Evolutionary conservation across 2,888 invertebrate genomes (phyloP).

Genomic region (Philereme transversata): DNA sequence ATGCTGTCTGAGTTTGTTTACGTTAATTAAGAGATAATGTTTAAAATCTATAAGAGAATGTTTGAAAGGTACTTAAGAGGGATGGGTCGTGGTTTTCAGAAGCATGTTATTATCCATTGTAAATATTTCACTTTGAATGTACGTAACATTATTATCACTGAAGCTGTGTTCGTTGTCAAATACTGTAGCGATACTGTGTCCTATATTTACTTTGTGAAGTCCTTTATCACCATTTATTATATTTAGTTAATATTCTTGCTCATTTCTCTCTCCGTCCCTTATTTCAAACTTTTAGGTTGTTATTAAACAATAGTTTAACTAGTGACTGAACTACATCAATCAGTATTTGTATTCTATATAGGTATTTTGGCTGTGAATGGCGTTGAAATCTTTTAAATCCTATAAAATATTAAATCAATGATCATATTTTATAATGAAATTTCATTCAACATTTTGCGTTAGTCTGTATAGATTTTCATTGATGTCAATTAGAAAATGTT

Average conservation of each 20-base stretch:
- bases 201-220: constrained; percentile 25
- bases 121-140: constrained; percentile 36
- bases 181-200: constrained; percentile 39
- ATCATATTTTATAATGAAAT: constrained; percentile 29
- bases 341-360: constrained; percentile 33
- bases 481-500: constrained; percentile 20
- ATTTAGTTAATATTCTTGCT: constrained; percentile 58
- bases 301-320: constrained; percentile 18
- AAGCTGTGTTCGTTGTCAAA: constrained; percentile 60
- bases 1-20: constrained; percentile 5
- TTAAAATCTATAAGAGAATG: too few relatives aligned
- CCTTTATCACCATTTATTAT: constrained; percentile 23
- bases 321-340: constrained; percentile 23
- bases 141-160: constrained; percentile 55
- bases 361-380: constrained; percentile 41
- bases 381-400: constrained; percentile 23
- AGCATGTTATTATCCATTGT: constrained; percentile 33
- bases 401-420: constrained; percentile 17
- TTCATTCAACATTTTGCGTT: constrained; percentile 14
- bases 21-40: neutral
- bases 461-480: constrained; percentile 9
- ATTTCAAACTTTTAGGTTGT: constrained; percentile 46
- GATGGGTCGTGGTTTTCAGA: neutral
- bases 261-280: constrained; percentile 74
- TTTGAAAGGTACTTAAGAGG: neutral